These are phyloP conservation scores for Drosophila algonquin DNA, from an alignment of 2,888 invertebrate species.

Conservation along the genomic window DNA sequence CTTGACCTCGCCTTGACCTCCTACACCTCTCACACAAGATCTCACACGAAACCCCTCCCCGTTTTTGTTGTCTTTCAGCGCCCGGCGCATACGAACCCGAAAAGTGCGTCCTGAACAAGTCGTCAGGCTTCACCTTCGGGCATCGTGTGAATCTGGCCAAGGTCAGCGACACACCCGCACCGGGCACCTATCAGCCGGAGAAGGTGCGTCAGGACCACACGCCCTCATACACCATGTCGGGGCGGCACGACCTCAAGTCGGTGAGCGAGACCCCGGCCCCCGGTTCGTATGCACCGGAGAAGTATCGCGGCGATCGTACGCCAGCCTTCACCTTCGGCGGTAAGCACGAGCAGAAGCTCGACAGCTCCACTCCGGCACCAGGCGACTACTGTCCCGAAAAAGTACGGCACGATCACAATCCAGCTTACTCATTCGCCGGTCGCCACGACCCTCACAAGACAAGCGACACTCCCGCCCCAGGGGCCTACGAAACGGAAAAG, in stretches of 20 bases:
- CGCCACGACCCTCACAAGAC: constrained; percentile 81
- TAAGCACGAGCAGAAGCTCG: constrained; percentile 84
- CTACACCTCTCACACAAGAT: background rate
- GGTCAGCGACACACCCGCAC: constrained; percentile 82
- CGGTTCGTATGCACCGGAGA: constrained; percentile 86
- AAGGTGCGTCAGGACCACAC: constrained; percentile 84
- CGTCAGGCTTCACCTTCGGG: constrained; percentile 90
- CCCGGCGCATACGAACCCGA: constrained; percentile 87
- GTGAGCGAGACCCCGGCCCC: constrained; percentile 83
- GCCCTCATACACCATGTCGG: constrained; percentile 85
- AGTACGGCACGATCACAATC: constrained; percentile 84
- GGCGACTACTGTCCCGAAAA: constrained; percentile 87
- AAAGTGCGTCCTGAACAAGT: constrained; percentile 85
- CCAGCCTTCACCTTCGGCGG: constrained; percentile 87
- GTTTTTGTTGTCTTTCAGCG: constrained; percentile 68
- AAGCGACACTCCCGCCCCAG: constrained; percentile 87
- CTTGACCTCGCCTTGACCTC: background rate
- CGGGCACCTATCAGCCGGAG: constrained; percentile 86
- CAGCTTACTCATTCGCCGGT: constrained; percentile 89
- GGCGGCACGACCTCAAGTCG: constrained; percentile 75
- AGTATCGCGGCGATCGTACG: constrained; percentile 83
- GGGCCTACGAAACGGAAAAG: constrained; percentile 87
- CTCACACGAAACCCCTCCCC: background rate
- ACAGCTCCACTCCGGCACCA: constrained; percentile 87
- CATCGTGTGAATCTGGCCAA: constrained; percentile 87